Evolutionary conservation across 1,140 invertebrate genomes (phyloP), one percentile per base, ranked within the genome.

Genomic region (Zaprionus nigranus): DNA sequence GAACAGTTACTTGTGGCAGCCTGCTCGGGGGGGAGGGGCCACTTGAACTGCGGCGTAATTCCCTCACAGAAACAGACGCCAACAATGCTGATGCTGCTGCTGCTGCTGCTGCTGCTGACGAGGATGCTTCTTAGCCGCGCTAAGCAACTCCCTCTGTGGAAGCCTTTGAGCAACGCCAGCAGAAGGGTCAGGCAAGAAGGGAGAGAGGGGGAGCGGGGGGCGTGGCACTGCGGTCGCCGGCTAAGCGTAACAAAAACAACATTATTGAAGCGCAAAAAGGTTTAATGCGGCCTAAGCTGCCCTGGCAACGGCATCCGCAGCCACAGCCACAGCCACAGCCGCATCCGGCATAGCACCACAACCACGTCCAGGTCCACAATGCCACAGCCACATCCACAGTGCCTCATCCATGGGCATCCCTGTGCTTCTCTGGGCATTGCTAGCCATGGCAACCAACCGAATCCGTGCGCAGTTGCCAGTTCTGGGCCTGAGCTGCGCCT

Each of bases 271-370:
- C 53, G 66, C 72, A 65, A 74, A 81, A 90, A 84, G 85, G 85
- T 62, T 88, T 88, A 90, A 84, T 81, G 75, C 75, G 81, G 85
- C 81, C 81, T 84, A 81, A 88, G 85, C 73, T 68, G 70, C 56
- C 49, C 36, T 46, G 59, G 30, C 62, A 70, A 69, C 60, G 65
- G 56, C 34, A 51, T 51, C 53, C 30, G 43, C 7, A 43, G 7
- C 40, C 40, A 2, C 15, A 43, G 12, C 13, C 38, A 46, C 12
- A 46, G 46, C 46, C 38, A 5, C n/a, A 46, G 7, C 40, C 40
- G 7, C 15, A 43, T 40, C 5, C 38, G 17, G n/a, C 40, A 17
- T 9, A 34, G 30, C 30, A 34, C 9, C 30, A 34, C 30, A 34
- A 9, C 30, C 30, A 34, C 30, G 30, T 34, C 30, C 30, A 34